These are phyloP conservation scores for Pithecia hirsuta DNA, from an alignment of 2,797 vertebrate species.

Conservation along the genomic window DNA sequence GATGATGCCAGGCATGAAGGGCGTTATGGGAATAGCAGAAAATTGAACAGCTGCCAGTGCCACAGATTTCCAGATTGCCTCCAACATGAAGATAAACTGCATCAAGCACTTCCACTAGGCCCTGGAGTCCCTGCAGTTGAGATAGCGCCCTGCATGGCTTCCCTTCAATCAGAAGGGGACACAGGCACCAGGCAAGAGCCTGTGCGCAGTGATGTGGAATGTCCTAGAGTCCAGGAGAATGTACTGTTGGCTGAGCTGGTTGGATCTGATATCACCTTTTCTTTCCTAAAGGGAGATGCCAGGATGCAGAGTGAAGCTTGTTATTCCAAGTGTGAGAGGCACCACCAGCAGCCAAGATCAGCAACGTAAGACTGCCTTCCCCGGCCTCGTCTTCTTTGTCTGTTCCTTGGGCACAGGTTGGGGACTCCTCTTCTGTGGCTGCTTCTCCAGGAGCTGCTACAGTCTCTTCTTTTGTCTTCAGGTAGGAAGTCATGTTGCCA, in stretches of 20 bases:
- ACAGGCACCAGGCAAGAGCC: neutral
- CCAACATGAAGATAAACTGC: neutral
- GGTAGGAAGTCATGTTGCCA: slow-evolving; percentile 89
- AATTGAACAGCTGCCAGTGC: accelerated
- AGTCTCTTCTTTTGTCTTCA: slow-evolving; percentile 90
- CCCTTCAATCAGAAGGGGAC: neutral
- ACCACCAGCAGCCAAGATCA: neutral
- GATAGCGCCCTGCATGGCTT: neutral
- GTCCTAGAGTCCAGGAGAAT: neutral
- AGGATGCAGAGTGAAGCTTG: neutral
- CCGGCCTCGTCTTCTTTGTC: slow-evolving; percentile 70
- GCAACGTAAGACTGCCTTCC: neutral
- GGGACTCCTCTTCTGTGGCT: slow-evolving; percentile 69
- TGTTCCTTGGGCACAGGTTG: neutral
- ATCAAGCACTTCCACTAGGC: neutral
- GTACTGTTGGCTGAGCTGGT: neutral
- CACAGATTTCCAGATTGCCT: neutral
- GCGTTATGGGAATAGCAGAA: accelerated
- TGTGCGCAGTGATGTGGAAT: neutral
- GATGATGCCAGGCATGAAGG: accelerated
- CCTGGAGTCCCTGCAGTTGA: too few species aligned
- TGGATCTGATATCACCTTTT: neutral
- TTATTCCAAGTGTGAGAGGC: neutral
- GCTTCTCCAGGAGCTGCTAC: slow-evolving; percentile 84
- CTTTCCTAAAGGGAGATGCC: neutral